Evolutionary conservation across 2,888 invertebrate genomes (phyloP), one percentile per base, ranked within the genome.

Genomic region (Pandemis cinnamomeana): DNA sequence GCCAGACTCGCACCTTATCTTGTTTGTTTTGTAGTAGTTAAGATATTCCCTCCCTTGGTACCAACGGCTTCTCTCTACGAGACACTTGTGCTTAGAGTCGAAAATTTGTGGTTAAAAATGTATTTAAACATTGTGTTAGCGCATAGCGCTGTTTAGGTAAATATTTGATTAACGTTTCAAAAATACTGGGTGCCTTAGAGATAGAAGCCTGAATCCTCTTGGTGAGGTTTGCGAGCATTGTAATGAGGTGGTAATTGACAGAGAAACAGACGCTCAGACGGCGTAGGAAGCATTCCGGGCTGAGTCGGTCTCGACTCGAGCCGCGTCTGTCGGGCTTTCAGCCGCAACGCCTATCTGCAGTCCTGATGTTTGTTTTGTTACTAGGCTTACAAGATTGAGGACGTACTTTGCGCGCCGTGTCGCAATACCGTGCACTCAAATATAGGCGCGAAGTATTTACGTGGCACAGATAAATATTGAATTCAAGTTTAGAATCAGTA

Each of bases 21-120:
- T 86, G 86, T 89, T 88, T 89, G 85, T 83, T 88, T 87, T 86
- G 83, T 88, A 82, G 83, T 82, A 82, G 83, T 83, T 83, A 81
- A 83, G 81, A 84, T 81, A 78, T 81, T 71, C 60, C 61, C 66
- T 71, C 60, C 62, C 63, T 60, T 63, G 60, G 68, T 64, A 69
- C 68, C 60, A 55, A 71, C 63, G 51, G 46, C 61, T 71, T 61
- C 66, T 60, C 66, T 67, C 46, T 20, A 7, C 44, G 13, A 53
- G 66, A 66, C 58, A 69, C 42, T 58, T 61, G 51, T 15, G 36
- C 27, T 66, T 13, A 20, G 60, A 60, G 13, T 7, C 58, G 13
- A 44, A 27, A 51, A 70, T 70, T 62, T 27, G 42, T 70, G 11
- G 13, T 53, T 62, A 51, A 61, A 62, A 70, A 62, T 51, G 62